Evolutionary conservation across 1,140 invertebrate genomes (phyloP).

Genomic region (Panagrolaimus sp.): DNA sequence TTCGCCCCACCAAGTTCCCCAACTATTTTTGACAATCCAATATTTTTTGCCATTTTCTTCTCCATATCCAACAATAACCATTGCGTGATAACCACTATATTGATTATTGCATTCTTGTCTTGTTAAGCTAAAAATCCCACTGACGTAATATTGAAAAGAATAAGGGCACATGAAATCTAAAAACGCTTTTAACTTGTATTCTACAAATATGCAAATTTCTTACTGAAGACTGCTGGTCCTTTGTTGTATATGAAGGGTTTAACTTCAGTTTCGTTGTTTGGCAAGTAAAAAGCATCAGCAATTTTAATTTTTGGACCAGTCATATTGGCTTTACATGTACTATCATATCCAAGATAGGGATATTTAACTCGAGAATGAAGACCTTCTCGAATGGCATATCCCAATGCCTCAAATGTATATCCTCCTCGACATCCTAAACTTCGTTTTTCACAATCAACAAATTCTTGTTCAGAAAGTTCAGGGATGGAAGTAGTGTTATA

Average conservation of each 20-base stretch:
- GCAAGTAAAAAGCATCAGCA: neutral
- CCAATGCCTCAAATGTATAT: neutral
- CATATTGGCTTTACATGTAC: no score
- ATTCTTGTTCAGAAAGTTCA: neutral
- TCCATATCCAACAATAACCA: slow-evolving; percentile 38
- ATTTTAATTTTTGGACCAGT: no score
- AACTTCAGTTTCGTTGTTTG: neutral
- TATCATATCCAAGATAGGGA: no score
- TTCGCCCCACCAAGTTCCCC: slow-evolving; percentile 33
- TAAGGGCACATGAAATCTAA: slow-evolving; percentile 37
- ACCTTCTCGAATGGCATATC: no score
- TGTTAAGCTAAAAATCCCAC: slow-evolving; percentile 34
- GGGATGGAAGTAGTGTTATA: neutral
- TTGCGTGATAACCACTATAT: slow-evolving; percentile 34
- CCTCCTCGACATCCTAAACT: neutral
- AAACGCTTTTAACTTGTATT: neutral
- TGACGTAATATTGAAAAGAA: slow-evolving; percentile 28
- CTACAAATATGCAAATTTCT: neutral
- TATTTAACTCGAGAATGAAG: no score
- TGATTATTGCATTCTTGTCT: slow-evolving; percentile 25
- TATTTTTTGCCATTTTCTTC: slow-evolving; percentile 25
- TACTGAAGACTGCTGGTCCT: neutral
- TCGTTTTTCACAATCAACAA: neutral
- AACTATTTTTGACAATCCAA: slow-evolving; percentile 39
- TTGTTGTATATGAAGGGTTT: neutral